These are phyloP conservation scores for Eugnorisma glareosa DNA, from an alignment of 2,888 invertebrate species.

Conservation along the genomic window DNA sequence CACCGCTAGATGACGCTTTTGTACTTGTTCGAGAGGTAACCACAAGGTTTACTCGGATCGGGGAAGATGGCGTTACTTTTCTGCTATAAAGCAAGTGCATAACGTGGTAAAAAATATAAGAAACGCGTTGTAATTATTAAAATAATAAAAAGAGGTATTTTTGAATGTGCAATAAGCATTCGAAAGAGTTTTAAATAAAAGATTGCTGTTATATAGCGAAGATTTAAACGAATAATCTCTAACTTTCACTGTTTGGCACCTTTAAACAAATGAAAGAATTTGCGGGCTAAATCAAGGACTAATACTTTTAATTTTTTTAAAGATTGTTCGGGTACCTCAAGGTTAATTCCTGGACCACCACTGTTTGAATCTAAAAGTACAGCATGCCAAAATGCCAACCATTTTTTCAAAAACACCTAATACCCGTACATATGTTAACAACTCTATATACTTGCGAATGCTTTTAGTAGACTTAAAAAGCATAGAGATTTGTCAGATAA, in stretches of 20 bases:
- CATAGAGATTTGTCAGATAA: neutral
- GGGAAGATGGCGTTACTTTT: conserved; percentile 27
- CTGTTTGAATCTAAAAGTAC: neutral
- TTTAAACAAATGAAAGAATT: neutral
- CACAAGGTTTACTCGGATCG: neutral
- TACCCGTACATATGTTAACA: neutral
- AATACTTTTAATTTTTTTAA: neutral
- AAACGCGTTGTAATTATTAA: neutral
- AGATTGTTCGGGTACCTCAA: neutral
- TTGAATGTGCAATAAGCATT: conserved; percentile 13
- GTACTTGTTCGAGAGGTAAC: neutral
- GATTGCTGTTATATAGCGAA: neutral
- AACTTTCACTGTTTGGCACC: neutral
- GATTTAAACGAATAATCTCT: neutral
- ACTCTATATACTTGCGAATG: neutral
- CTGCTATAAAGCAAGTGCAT: neutral
- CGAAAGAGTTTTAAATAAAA: conserved; percentile 5
- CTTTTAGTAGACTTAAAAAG: neutral
- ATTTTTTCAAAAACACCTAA: neutral
- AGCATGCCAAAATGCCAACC: neutral
- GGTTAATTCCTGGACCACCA: neutral
- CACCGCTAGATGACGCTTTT: conserved; percentile 42
- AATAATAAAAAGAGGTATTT: neutral
- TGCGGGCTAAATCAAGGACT: neutral
- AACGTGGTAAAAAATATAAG: neutral